Conservation (phyloP, 1,140 invertebrate species). For the Halesus radiatus region DNA sequence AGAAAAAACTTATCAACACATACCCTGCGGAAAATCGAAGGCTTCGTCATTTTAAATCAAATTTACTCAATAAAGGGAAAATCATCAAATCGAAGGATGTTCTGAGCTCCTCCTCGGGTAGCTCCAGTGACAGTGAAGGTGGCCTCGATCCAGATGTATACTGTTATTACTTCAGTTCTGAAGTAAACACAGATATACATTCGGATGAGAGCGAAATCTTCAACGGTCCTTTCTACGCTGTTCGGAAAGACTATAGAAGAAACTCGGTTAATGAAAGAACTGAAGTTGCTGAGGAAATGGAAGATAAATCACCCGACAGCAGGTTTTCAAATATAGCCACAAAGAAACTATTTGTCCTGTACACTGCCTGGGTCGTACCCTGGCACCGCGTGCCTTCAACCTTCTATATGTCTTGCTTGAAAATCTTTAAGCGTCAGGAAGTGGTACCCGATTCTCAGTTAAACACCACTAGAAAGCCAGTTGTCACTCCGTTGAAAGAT, state of each 20-base stretch:
- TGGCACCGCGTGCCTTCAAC: background rate
- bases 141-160: background rate
- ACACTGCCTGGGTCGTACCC: constrained; percentile 15
- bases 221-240: constrained; percentile 36
- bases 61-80: background rate
- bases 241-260: constrained; percentile 25
- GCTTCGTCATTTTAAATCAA: background rate
- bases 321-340: background rate
- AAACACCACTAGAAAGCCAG: background rate
- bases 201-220: constrained; percentile 41
- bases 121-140: background rate
- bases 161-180: constrained; percentile 26
- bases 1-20: background rate
- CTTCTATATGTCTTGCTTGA: background rate
- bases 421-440: background rate
- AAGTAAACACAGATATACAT: constrained; percentile 6
- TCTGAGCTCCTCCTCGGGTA: constrained; percentile 16
- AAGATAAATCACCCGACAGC: background rate
- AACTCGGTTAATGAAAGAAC: background rate
- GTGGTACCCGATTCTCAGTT: background rate
- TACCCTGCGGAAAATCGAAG: constrained; percentile 1
- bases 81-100: background rate
- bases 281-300: background rate
- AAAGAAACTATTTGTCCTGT: constrained; percentile 1
- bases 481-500: background rate